Evolutionary conservation across 2,113 vertebrate genomes (phyloP).

Genomic region (Telmatochromis brichardi): DNA sequence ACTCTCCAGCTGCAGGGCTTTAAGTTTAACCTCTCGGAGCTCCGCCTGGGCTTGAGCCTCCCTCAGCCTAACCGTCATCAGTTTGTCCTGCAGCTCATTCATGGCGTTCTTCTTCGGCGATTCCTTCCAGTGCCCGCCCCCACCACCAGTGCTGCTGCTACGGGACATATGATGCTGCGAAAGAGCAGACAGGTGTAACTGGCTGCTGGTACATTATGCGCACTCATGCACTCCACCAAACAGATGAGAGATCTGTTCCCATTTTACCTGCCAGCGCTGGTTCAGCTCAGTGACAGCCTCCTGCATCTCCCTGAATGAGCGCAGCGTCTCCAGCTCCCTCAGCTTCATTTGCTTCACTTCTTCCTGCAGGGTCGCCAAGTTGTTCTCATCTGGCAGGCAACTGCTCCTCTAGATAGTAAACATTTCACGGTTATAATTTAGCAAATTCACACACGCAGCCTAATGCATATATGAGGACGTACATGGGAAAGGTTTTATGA

Average conservation of each 20-base stretch:
- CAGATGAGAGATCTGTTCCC: not conserved
- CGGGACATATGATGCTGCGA: slow-evolving; percentile 79
- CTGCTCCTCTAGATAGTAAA: slow-evolving; percentile 75
- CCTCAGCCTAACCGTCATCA: slow-evolving; percentile 82
- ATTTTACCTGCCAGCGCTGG: slow-evolving; percentile 87
- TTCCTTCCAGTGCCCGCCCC: slow-evolving; percentile 85
- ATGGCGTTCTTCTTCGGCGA: slow-evolving; percentile 85
- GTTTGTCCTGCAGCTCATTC: slow-evolving; percentile 86
- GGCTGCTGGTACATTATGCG: not conserved
- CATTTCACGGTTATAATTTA: not conserved
- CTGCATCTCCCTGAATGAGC: slow-evolving; percentile 81
- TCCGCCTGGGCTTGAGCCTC: slow-evolving; percentile 87
- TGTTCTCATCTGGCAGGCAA: slow-evolving; percentile 87
- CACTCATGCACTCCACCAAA: not conserved
- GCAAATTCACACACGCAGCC: not conserved
- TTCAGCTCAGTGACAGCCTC: slow-evolving; percentile 84
- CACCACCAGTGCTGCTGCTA: slow-evolving; percentile 50
- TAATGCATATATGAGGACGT: not conserved
- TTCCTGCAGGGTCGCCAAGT: slow-evolving; percentile 82
- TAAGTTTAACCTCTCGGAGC: slow-evolving; percentile 81
- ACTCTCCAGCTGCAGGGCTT: slow-evolving; percentile 82
- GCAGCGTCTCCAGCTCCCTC: slow-evolving; percentile 81
- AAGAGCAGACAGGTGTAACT: not conserved
- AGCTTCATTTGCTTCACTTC: slow-evolving; percentile 85
- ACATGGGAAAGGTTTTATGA: not conserved